These are phyloP conservation scores for Nymphalis urticae DNA, from an alignment of 2,888 invertebrate genomes.

Conservation along the genomic window DNA sequence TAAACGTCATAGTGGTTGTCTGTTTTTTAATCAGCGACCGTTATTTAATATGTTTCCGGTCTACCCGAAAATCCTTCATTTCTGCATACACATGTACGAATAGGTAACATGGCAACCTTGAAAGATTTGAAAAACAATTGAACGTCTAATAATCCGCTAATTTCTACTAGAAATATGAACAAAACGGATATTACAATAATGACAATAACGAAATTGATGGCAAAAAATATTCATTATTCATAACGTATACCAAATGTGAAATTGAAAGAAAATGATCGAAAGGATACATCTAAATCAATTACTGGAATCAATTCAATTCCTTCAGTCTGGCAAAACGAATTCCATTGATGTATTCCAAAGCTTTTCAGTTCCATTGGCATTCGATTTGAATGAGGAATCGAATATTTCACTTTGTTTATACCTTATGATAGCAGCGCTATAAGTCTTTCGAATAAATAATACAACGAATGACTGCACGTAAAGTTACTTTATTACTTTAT, in stretches of 20 bases:
- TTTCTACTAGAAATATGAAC: too few species aligned
- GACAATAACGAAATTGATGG: too few species aligned
- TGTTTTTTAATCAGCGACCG: too few species aligned
- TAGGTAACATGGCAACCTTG: too few species aligned
- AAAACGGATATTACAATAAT: too few species aligned
- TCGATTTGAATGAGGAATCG: slow-evolving; percentile 21
- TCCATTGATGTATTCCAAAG: slow-evolving; percentile 45
- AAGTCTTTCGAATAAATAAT: background rate
- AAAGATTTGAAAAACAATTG: too few species aligned
- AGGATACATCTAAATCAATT: slow-evolving; percentile 52
- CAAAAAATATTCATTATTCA: background rate
- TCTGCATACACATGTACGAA: too few species aligned
- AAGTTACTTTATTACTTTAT: too few species aligned
- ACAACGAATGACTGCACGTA: background rate
- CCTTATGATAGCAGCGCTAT: background rate
- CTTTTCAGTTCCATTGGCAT: slow-evolving; percentile 42
- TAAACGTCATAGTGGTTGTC: too few species aligned
- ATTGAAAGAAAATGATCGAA: slow-evolving; percentile 16
- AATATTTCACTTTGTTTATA: slow-evolving; percentile 12
- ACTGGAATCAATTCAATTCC: slow-evolving; percentile 53
- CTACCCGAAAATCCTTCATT: too few species aligned
- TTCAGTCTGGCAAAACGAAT: slow-evolving; percentile 48
- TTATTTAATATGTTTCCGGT: too few species aligned
- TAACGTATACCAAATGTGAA: slow-evolving; percentile 7
- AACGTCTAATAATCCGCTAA: too few species aligned